Conservation (phyloP, 2,797 vertebrate species). For the Crenichthys baileyi region DNA sequence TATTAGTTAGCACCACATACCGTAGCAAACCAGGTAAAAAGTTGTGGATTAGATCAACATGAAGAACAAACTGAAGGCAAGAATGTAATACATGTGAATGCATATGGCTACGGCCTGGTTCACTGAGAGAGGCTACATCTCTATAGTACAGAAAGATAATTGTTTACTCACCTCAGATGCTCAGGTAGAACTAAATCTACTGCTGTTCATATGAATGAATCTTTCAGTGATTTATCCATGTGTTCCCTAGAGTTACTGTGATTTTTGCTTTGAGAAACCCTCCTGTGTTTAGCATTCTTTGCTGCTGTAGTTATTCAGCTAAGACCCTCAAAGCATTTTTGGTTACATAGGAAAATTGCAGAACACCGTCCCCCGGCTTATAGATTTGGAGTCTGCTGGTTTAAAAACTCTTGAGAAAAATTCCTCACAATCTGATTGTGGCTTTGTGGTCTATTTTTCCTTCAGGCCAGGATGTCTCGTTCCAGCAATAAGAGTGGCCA, state of each 20-base stretch:
- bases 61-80: too few species aligned
- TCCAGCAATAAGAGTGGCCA: conserved; percentile 88
- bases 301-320: not conserved
- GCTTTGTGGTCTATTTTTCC: conserved; percentile 42
- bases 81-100: too few species aligned
- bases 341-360: not conserved
- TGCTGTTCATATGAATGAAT: not conserved
- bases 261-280: not conserved
- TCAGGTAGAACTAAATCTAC: not conserved
- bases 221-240: not conserved
- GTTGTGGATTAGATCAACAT: too few species aligned
- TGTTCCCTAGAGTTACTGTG: not conserved
- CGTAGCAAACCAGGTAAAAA: too few species aligned
- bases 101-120: too few species aligned
- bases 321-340: not conserved
- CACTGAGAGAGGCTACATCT: not conserved
- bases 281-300: not conserved
- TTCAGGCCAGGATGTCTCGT: conserved; percentile 86
- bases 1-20: too few species aligned
- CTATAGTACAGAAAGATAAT: not conserved
- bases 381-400: too few species aligned
- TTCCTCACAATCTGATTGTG: not conserved
- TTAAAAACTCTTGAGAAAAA: too few species aligned
- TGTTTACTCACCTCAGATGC: not conserved
- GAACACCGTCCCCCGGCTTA: not conserved